Evolutionary conservation across 2,888 invertebrate genomes (phyloP), one percentile per base, ranked within the genome.

Genomic region (Ischnura elegans): DNA sequence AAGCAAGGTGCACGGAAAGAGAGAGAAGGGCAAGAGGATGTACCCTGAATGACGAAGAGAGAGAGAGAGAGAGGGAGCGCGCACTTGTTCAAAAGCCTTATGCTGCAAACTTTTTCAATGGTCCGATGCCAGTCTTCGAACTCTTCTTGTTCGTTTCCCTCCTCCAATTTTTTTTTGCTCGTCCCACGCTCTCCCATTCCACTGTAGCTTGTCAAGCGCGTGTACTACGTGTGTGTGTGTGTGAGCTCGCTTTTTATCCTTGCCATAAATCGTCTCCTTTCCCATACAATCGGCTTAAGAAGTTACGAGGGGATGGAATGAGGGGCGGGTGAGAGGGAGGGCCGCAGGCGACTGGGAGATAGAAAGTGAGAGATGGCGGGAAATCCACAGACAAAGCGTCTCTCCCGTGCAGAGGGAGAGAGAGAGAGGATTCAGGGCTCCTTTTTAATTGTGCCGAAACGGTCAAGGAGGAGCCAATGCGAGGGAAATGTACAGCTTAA

Each of bases 51-150:
- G 90, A 61, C n/a, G 61, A n/a, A 76, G 76, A 61, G 51, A 8
- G n/a, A n/a, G n/a, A 36, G 13, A 61, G 66, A n/a, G 43, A 76
- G 76, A 61, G 51, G 13, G n/a, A n/a, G n/a, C 36, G 13, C 90
- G 66, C 90, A 90, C 61, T 90, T 61, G 90, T 90, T 90, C 90
- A 61, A 66, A 90, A 61, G 90, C 43, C 61, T 87, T 87, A 87
- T 87, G 87, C 87, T 87, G 87, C 87, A 93, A 93, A 84, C 93
- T 93, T 93, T 84, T 93, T 93, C 93, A 93, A 93, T 84, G 93
- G 87, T 86, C 43, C 55, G 93, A 86, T 86, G 87, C 55, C n/a
- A 46, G 84, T 84, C 47, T 46, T 66, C 46, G 87, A 47, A 86
- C 93, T 66, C 43, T 19, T n/a, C n/a, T n/a, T n/a, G n/a, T 51